phyloP scores from a whole-genome alignment of 1,140 invertebrate species.

The honey bee (Apis mellifera) region Amel_HAv3.1 CM009938.2:7304501-7305000 shows the following conservation, averaged over 20 bases:
- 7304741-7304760: conserved; percentile 84
- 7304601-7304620: conserved; percentile 84
- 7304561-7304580: conserved; percentile 86
- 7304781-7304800: conserved; percentile 84
- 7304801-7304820: conserved; percentile 83
- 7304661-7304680: conserved; percentile 3
- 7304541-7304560: conserved; percentile 90
- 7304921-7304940: no score
- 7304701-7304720: conserved; percentile 84
- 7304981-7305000: conserved; percentile 89
- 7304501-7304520: conserved; percentile 85
- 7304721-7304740: conserved; percentile 84
- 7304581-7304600: conserved; percentile 85
- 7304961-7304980: conserved; percentile 81
- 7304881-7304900: no score
- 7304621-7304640: conserved; percentile 82
- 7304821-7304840: conserved; percentile 84
- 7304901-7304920: no score
- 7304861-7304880: no score
- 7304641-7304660: neutral
- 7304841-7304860: conserved; percentile 1
- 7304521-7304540: conserved; percentile 87
- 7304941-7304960: neutral
- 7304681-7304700: neutral
- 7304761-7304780: conserved; percentile 85